Evolutionary conservation across 2,888 invertebrate species (phyloP).

Genomic region (Brachypalpus laphriformis): DNA sequence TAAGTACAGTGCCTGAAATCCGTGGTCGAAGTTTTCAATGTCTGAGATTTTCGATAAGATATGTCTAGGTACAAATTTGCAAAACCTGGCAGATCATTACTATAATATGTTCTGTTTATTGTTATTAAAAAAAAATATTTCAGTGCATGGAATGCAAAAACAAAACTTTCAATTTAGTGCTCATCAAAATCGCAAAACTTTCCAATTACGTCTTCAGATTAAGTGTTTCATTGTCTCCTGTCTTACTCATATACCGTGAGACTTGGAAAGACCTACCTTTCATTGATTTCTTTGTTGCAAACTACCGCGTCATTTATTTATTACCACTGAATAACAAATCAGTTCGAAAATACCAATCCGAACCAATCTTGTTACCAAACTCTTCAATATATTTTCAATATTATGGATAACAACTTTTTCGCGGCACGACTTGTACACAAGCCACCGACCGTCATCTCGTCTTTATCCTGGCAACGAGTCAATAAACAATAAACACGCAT

Average conservation of each 20-base stretch:
- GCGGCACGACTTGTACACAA: constrained; percentile 35
- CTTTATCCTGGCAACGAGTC: constrained; percentile 68
- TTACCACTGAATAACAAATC: constrained; percentile 31
- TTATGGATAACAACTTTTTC: constrained; percentile 53
- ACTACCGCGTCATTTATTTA: constrained; percentile 38
- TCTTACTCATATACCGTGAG: background rate
- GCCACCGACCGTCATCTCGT: constrained; percentile 26
- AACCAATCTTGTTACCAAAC: constrained; percentile 43
- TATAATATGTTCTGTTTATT: too few species aligned
- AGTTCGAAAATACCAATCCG: constrained; percentile 23
- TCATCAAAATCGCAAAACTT: background rate
- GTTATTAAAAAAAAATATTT: too few species aligned
- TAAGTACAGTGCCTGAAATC: too few species aligned
- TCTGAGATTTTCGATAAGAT: too few species aligned
- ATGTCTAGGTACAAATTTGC: too few species aligned
- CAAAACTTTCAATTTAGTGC: background rate
- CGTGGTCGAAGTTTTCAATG: too few species aligned
- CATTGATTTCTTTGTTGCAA: constrained; percentile 14
- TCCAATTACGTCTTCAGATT: background rate
- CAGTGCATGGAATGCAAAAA: too few species aligned
- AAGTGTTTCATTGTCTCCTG: background rate
- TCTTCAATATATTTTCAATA: constrained; percentile 52
- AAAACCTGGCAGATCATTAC: too few species aligned
- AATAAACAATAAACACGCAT: constrained; percentile 74
- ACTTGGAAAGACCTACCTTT: background rate